phyloP scores from a whole-genome alignment of 2,113 vertebrate genomes.

The Semnornis frantzii region DNA sequence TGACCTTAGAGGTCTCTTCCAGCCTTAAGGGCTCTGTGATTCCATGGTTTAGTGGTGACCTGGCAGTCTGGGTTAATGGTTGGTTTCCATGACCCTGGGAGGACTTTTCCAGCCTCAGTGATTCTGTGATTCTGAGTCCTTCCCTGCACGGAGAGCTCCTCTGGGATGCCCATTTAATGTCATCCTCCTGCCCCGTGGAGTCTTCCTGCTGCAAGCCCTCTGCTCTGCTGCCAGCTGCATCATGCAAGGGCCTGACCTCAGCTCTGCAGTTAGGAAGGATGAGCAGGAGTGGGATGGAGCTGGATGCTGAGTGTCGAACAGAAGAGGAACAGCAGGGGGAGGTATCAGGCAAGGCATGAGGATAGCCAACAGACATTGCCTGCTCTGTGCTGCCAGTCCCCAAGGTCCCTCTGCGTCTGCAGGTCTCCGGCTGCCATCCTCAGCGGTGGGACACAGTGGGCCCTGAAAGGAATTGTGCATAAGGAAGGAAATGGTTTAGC shows the following conservation, averaged over 20 bases:
- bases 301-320: neutral
- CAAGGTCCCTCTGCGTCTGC: neutral
- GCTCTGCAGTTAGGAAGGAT: rapidly evolving
- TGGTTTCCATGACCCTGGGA: too few species aligned
- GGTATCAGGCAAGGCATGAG: neutral
- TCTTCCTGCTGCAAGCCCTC: neutral
- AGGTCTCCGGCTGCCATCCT: neutral
- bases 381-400: neutral
- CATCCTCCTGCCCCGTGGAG: neutral
- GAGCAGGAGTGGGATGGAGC: neutral
- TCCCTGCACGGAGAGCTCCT: neutral
- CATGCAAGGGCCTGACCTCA: too few species aligned
- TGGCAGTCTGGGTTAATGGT: too few species aligned
- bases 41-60: too few species aligned
- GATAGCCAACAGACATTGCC: neutral
- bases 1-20: too few species aligned
- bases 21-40: too few species aligned
- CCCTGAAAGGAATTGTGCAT: neutral
- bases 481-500: neutral
- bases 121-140: neutral
- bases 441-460: neutral
- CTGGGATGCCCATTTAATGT: neutral
- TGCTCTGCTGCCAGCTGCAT: neutral
- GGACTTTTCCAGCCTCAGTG: too few species aligned
- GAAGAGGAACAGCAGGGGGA: constrained; percentile 36